Evolutionary conservation across 2,113 vertebrate species (phyloP), one percentile per base, ranked within the genome.

Genomic region (Daphoenositta chrysoptera): DNA sequence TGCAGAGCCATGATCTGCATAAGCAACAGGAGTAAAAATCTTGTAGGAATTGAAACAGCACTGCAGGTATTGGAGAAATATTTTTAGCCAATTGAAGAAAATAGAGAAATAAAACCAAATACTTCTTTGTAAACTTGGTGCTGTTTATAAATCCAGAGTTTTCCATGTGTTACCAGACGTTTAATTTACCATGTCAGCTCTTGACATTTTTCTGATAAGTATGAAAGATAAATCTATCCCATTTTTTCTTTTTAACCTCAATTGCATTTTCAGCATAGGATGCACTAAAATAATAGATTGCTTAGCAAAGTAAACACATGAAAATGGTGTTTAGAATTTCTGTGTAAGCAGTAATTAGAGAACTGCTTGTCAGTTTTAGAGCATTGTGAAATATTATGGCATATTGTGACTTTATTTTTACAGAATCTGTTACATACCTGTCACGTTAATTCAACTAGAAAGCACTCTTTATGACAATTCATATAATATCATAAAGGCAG

Each of bases 381-480:
- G 83, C 48, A 92, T 61, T 87, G 87, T 96, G 95, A 98, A 98
- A 97, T 97, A 98, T 97, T 98, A 70, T 97, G 97, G 93, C 97
- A 97, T 98, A 97, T 97, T 97, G 97, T 98, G 93, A 97, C 97
- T 98, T 97, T 97, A 97, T 94, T 97, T 96, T 96, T 89, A 88
- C 91, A 93, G 94, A 94, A 95, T 97, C 86, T 93, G 96, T 95
- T 97, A 93, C 95, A 97, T 96, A 94, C 94, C 95, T 97, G 96
- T 97, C 97, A 97, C 56, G 95, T 95, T 97, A 97, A 97, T 96
- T 98, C 97, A 95, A 63, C 95, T 97, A 81, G 82, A 96, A 97
- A 97, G 94, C 82, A 93, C 97, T 95, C 94, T 97, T 97, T 97
- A 96, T 97, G 96, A 97, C 95, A 98, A 97, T 97, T 89, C 87